phyloP scores from a whole-genome alignment of 2,113 vertebrate genomes.

The Hyla sarda region DNA sequence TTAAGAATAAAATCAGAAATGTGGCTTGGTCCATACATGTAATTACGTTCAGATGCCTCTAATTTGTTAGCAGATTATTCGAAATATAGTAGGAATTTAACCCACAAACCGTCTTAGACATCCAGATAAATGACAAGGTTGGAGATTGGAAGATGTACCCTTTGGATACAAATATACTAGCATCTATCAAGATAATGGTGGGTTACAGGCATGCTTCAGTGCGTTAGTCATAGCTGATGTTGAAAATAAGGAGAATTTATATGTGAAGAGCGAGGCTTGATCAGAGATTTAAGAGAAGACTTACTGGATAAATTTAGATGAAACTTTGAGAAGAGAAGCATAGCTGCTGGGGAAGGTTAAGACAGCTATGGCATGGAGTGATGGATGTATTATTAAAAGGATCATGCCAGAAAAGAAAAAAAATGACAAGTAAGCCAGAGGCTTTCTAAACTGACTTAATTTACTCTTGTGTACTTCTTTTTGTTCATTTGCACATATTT shows the following conservation, averaged over 20 bases:
- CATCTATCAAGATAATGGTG: constrained; percentile 24
- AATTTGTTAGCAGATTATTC: background rate
- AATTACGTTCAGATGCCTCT: background rate
- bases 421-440: constrained; percentile 54
- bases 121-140: constrained; percentile 31
- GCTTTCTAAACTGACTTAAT: constrained; percentile 44
- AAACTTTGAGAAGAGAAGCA: constrained; percentile 46
- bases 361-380: constrained; percentile 42
- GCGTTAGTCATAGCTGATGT: constrained; percentile 17
- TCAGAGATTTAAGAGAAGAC: constrained; percentile 41
- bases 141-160: constrained; percentile 19
- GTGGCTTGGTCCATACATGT: background rate
- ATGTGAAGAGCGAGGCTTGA: constrained; percentile 42
- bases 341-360: constrained; percentile 36
- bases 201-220: constrained; percentile 22
- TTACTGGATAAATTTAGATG: constrained; percentile 54
- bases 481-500: constrained; percentile 41
- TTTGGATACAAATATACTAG: background rate
- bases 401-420: constrained; percentile 40
- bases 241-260: constrained; percentile 46
- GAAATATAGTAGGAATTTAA: background rate
- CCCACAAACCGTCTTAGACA: background rate
- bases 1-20: background rate
- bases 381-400: constrained; percentile 56
- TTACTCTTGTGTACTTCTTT: constrained; percentile 33